Evolutionary conservation across 2,888 invertebrate species (phyloP).

Genomic region (Homarus gammarus): DNA sequence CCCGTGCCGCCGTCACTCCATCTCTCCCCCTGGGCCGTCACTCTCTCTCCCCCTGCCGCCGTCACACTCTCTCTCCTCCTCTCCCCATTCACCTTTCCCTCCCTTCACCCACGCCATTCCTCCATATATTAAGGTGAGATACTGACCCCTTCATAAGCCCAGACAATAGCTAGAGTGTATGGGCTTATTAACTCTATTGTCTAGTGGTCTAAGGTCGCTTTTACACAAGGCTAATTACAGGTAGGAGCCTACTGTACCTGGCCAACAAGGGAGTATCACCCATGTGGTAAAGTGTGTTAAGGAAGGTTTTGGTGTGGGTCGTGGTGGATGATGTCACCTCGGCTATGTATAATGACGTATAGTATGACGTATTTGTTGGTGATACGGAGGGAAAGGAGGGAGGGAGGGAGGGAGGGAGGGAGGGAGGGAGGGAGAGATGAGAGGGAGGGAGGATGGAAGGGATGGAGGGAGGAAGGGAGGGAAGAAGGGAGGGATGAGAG

Average conservation of each 20-base stretch:
- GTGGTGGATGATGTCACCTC: too few relatives aligned
- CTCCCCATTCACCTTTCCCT: neutral
- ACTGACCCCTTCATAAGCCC: neutral
- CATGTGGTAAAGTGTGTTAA: neutral
- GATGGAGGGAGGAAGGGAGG: constrained; percentile 17
- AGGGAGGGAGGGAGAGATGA: neutral
- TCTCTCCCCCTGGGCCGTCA: neutral
- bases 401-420: neutral
- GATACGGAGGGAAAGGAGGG: neutral
- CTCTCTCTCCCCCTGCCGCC: neutral
- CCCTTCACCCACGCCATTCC: neutral
- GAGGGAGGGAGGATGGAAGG: neutral
- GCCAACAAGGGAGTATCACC: neutral
- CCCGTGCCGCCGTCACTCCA: neutral
- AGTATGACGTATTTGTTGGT: too few relatives aligned
- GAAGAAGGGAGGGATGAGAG: neutral
- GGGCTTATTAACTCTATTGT: neutral
- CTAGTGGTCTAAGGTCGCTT: neutral
- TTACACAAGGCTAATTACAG: too few relatives aligned
- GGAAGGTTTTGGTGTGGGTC: neutral
- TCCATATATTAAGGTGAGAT: neutral
- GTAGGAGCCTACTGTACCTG: neutral
- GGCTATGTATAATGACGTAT: too few relatives aligned
- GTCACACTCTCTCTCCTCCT: neutral
- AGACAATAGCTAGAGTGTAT: too few relatives aligned